Evolutionary conservation across 2,797 vertebrate genomes (phyloP).

Genomic region (Bryconaethiops microstoma): DNA sequence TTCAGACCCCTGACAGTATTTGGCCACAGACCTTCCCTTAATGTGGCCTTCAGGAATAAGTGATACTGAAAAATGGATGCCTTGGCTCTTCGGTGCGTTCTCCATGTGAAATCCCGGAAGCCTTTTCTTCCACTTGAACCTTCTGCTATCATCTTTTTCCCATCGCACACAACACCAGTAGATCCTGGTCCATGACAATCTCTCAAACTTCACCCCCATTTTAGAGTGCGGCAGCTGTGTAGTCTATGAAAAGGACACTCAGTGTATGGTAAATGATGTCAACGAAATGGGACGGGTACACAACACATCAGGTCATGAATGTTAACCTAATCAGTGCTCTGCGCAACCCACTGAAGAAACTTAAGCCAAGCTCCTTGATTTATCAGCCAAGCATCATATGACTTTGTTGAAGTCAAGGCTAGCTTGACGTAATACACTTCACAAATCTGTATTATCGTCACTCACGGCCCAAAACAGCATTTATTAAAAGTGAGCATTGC

Average conservation of each 20-base stretch:
- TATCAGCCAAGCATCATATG: slow-evolving; percentile 44
- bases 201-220: slow-evolving; percentile 3
- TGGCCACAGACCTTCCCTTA: slow-evolving; percentile 32
- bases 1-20: slow-evolving; percentile 23
- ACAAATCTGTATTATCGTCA: slow-evolving; percentile 31
- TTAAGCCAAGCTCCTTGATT: slow-evolving; percentile 25
- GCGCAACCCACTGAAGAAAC: neutral
- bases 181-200: slow-evolving; percentile 24
- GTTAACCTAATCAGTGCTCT: slow-evolving; percentile 33
- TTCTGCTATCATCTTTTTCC: slow-evolving; percentile 28
- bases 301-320: slow-evolving; percentile 20
- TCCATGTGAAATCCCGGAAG: slow-evolving; percentile 38
- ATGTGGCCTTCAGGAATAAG: slow-evolving; percentile 41
- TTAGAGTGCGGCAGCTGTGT: slow-evolving; percentile 16
- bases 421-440: slow-evolving; percentile 39
- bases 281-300: slow-evolving; percentile 6
- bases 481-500: slow-evolving; percentile 36
- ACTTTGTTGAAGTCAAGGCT: slow-evolving; percentile 40
- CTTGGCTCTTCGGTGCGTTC: slow-evolving; percentile 29
- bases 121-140: slow-evolving; percentile 25
- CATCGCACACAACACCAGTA: slow-evolving; percentile 27
- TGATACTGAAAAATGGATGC: slow-evolving; percentile 46
- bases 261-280: slow-evolving; percentile 23
- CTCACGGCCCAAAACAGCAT: neutral
- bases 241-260: slow-evolving; percentile 3